A percentile compares a stretch with the other conserved stretches of the same genome.
phyloP scores from a whole-genome alignment of 2,888 invertebrate genomes.

The Clitarchus hookeri region DNA sequence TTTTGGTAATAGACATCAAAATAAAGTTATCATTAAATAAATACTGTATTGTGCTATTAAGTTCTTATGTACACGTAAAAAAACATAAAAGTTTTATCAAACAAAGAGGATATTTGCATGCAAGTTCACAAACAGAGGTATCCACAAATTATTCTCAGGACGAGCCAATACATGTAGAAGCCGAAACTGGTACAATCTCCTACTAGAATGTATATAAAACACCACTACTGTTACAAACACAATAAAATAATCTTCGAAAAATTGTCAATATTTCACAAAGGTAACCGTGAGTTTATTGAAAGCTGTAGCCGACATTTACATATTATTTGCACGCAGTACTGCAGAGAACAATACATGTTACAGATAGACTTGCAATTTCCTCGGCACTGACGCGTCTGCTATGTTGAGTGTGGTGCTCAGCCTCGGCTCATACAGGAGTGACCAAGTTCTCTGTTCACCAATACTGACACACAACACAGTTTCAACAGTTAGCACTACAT shows the following conservation, averaged over 20 bases:
- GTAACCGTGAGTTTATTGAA: neutral
- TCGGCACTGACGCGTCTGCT: no score
- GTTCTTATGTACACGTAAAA: neutral
- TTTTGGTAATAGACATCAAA: no score
- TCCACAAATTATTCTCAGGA: neutral
- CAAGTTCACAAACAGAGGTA: neutral
- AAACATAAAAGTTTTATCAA: neutral
- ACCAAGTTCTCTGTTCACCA: no score
- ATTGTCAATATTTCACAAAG: neutral
- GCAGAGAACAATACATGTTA: neutral
- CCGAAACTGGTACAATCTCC: neutral
- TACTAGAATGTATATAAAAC: no score
- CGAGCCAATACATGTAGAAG: neutral
- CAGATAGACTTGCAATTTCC: no score
- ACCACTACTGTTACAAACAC: neutral
- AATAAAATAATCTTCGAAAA: neutral
- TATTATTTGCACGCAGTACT: neutral
- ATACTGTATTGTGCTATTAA: constrained; percentile 14
- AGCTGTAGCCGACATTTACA: neutral
- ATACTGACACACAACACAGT: no score
- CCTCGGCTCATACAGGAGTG: no score
- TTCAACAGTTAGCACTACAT: no score
- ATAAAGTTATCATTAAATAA: neutral
- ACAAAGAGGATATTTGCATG: neutral
- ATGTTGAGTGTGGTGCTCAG: no score